Base-by-base conservation (phyloP, 2,113 vertebrate species). In the Podilymbus podiceps region DNA sequence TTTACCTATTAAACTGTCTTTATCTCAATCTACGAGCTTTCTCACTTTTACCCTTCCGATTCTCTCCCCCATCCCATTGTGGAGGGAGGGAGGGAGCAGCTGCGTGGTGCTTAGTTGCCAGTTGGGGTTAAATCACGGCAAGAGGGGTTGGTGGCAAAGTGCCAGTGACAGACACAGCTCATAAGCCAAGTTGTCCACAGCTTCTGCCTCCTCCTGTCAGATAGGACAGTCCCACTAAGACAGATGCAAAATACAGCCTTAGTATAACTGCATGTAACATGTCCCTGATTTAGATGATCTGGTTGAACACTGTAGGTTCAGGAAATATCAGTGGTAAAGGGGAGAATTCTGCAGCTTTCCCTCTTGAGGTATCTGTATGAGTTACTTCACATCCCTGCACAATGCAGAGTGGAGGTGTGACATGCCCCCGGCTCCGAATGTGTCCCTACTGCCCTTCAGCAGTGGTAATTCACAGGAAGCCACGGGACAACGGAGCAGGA, bases 121-220 rank as follows among this genome's bases (percentile, higher is more conserved):
- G 42, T 12, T 42, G 42, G 42, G 42, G 42, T 42, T 42, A 42
- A 42, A 42, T 15, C 42, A 42, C 14, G 42, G 14, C 42, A 42
- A 42, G 42, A 42, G 49, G 8, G 30, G 56, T 40, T 62, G 66
- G 69, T 74, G 68, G 81, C 90, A 85, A 87, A 91, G 38, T 4
- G 9, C 56, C 83, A 90, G 28, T 0, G 1, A 60, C 20, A 88
- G 85, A 42, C 42, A 92, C 0, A 0, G 58, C 79, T 82, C 35
- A 23, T 40, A 35, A 93, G 46, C 11, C 69, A 5, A 24, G 72
- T 80, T 77, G 46, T 69, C 47, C 22, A 44, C 11, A 69, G 53
- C 33, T 92, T 85, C 74, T 85, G 28, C 44, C 69, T 63, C 22
- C 42, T 49, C 11, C 21, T 56, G 27, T 78, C 83, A 90, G 67